Conservation (phyloP, 1,140 invertebrate genomes). For the Sitobion miscanthi region DNA sequence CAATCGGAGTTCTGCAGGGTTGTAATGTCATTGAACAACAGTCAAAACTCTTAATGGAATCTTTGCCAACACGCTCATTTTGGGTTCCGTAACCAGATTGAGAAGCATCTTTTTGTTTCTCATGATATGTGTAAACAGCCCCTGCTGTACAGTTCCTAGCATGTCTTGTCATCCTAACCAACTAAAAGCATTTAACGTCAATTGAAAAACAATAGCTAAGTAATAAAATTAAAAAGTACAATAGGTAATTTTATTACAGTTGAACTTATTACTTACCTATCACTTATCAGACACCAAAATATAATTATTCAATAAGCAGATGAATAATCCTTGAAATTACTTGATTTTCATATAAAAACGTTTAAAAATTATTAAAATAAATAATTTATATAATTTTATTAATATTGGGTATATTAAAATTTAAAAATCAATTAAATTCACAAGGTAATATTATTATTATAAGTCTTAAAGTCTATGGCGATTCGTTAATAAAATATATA, state of each 20-base stretch:
- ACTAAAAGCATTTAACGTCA: background rate
- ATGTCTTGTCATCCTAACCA: conserved; percentile 82
- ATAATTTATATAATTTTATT: background rate
- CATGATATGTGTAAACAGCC: conserved; percentile 97
- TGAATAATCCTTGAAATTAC: background rate
- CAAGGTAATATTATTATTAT: background rate
- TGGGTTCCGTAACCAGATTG: conserved; percentile 91
- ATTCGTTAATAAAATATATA: background rate
- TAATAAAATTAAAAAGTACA: background rate
- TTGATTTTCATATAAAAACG: background rate
- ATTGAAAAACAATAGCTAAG: background rate
- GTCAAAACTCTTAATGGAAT: conserved; percentile 98
- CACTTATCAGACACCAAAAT: background rate
- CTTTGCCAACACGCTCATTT: conserved; percentile 86
- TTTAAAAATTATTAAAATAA: background rate
- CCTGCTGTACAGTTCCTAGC: conserved; percentile 97
- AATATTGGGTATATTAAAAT: background rate
- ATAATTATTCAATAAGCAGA: background rate
- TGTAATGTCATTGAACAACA: conserved; percentile 97
- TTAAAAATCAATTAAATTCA: no score
- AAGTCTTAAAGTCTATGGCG: background rate
- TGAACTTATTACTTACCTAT: background rate
- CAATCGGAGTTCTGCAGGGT: conserved; percentile 87
- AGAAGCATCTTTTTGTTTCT: conserved; percentile 94
- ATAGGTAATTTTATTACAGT: background rate